Base-by-base conservation (phyloP, 1,140 invertebrate genomes). In the Lamellibrachia luymesi region DNA sequence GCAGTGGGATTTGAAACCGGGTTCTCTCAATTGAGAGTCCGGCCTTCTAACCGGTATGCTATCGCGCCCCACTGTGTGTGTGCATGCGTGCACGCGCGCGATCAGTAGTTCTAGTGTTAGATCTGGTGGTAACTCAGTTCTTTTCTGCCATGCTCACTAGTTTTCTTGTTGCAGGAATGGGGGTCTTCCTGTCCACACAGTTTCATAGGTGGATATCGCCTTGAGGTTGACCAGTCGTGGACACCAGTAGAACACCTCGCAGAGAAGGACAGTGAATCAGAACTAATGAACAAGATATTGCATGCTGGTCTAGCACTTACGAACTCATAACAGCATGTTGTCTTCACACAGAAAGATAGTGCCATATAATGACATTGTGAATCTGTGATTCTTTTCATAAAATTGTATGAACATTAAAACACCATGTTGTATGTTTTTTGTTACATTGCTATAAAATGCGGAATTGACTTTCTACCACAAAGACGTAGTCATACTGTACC, bases 151-250 rank as follows among this genome's bases (percentile, higher is more conserved):
- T 51, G 13, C 80, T 92, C 25, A 90, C 51, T 17, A 90, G 10
- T 92, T 64, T 93, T 92, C 93, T 38, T 92, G 49, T 94, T 96
- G 49, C 94, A 98, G 97, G 97, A 98, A 95, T 98, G 97, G 97
- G 97, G 97, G 90, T 93, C 95, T 25, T 95, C 95, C 1, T 96
- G 96, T 95, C 96, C 97, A n/a, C 97, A 98, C 94, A 95, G 96
- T 51, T 97, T 97, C 94, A 96, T 97, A 91, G 97, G 97, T 50
- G 97, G 97, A 64, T 98, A 97, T 94, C 97, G 97, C 95, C 95
- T 98, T 50, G 97, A 98, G 95, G 95, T 96, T 90, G 97, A 98
- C 95, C 96, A 97, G 93, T 97, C 97, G 17, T 98, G 97, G 97
- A 98, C 97, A 10, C 96, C 97, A 4, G 93, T 95, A 2, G 94